Percentiles rank a stretch among this genome's conserved stretches.
Conservation (phyloP, 2,888 invertebrate genomes). For the Notocelia uddmanniana region DNA sequence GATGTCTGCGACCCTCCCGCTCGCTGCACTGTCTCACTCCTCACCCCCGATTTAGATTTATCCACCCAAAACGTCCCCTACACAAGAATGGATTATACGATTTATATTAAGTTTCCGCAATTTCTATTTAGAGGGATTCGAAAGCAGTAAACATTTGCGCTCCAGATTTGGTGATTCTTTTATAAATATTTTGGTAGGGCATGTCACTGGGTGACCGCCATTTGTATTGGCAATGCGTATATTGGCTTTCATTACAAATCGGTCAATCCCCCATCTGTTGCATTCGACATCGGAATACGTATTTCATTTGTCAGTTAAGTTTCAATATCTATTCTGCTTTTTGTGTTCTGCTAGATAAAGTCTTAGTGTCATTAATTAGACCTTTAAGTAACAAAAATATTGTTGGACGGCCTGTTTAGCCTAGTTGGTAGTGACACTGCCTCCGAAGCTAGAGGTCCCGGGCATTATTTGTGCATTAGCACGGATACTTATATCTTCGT, state of each 20-base stretch:
- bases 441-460: too few relatives aligned
- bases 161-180: slow-evolving; percentile 68
- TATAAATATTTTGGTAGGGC: slow-evolving; percentile 77
- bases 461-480: too few relatives aligned
- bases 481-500: too few relatives aligned
- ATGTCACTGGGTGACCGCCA: slow-evolving; percentile 67
- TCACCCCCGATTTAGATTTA: slow-evolving; percentile 84
- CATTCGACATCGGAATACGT: slow-evolving; percentile 40
- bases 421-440: too few relatives aligned
- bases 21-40: slow-evolving; percentile 63
- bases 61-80: slow-evolving; percentile 81
- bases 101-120: slow-evolving; percentile 85
- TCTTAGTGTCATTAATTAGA: neutral
- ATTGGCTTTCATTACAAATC: slow-evolving; percentile 70
- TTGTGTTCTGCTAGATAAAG: neutral
- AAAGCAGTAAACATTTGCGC: slow-evolving; percentile 71
- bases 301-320: too few relatives aligned
- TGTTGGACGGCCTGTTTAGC: too few relatives aligned
- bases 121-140: slow-evolving; percentile 79
- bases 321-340: neutral
- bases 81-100: slow-evolving; percentile 81
- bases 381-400: too few relatives aligned
- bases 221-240: slow-evolving; percentile 77
- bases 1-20: slow-evolving; percentile 72
- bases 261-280: slow-evolving; percentile 74